Conservation (phyloP, 2,888 invertebrate species). For the Sinhomidia bicolor region DNA sequence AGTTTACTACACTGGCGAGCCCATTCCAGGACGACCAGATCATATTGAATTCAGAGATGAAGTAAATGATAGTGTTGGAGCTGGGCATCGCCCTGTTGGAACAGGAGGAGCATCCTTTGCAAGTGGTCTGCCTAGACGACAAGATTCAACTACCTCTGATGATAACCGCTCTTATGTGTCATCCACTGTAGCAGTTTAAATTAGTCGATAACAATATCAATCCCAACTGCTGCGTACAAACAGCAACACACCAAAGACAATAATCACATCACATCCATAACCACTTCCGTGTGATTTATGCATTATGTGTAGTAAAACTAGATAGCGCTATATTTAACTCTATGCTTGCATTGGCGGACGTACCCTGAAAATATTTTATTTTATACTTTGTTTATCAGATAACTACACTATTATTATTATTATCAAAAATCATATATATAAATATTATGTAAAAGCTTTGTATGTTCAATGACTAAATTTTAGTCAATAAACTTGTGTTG, state of each 20-base stretch:
- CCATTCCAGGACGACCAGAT: constrained; percentile 88
- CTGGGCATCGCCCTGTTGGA: constrained; percentile 1
- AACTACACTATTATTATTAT: too few species aligned
- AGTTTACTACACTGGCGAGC: constrained; percentile 92
- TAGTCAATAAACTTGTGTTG: too few species aligned
- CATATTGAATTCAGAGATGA: constrained; percentile 85
- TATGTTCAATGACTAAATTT: too few species aligned
- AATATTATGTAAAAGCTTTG: too few species aligned
- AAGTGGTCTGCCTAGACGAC: constrained; percentile 49
- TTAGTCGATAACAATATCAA: background rate
- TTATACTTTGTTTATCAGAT: background rate
- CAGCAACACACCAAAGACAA: background rate
- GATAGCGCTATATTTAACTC: background rate
- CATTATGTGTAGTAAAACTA: background rate
- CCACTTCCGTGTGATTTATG: background rate
- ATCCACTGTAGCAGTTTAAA: constrained; percentile 66
- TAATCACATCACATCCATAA: background rate
- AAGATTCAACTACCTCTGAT: constrained; percentile 48
- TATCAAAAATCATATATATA: too few species aligned
- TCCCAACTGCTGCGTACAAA: background rate
- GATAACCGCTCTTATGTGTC: constrained; percentile 63
- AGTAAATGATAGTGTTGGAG: constrained; percentile 65
- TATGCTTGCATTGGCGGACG: background rate
- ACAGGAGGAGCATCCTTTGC: background rate
- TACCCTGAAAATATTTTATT: background rate